Evolutionary conservation across 2,113 vertebrate genomes (phyloP).

Genomic region (Nannospalax galili): DNA sequence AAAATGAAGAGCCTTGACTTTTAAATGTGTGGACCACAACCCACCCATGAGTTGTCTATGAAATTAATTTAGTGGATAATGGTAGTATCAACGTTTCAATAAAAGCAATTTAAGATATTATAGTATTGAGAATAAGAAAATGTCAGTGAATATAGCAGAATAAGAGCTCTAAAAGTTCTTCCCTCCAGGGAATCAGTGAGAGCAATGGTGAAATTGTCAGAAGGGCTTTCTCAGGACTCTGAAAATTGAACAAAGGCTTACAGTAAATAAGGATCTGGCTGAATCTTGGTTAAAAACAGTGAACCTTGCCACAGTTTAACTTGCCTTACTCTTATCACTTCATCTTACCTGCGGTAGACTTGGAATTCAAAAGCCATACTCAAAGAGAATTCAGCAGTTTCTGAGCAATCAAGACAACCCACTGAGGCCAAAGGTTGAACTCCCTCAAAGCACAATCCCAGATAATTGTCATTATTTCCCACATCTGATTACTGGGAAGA

Average conservation of each 20-base stretch:
- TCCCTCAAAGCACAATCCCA: not conserved
- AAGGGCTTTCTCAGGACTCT: not conserved
- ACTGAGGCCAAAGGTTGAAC: not conserved
- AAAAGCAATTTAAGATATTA: slow-evolving; percentile 10
- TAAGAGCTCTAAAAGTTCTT: not conserved
- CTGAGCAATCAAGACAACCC: not conserved
- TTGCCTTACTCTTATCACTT: not conserved
- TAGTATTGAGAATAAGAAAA: not conserved
- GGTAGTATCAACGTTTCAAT: not conserved
- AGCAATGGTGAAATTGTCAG: not conserved
- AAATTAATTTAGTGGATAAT: slow-evolving; percentile 2
- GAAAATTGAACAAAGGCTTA: slow-evolving; percentile 19
- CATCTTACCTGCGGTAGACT: not conserved
- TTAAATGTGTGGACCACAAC: not conserved
- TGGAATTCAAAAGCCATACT: not conserved
- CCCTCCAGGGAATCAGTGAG: not conserved
- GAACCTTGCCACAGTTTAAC: not conserved
- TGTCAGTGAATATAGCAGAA: not conserved
- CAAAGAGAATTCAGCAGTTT: not conserved
- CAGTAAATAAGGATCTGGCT: not conserved
- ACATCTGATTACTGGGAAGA: not conserved
- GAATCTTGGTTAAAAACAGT: not conserved
- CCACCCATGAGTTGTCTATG: not conserved
- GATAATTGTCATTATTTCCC: not conserved
- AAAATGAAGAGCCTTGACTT: not conserved